These are phyloP conservation scores for Grallaria varia DNA, from an alignment of 2,113 vertebrate genomes.

Conservation along the genomic window DNA sequence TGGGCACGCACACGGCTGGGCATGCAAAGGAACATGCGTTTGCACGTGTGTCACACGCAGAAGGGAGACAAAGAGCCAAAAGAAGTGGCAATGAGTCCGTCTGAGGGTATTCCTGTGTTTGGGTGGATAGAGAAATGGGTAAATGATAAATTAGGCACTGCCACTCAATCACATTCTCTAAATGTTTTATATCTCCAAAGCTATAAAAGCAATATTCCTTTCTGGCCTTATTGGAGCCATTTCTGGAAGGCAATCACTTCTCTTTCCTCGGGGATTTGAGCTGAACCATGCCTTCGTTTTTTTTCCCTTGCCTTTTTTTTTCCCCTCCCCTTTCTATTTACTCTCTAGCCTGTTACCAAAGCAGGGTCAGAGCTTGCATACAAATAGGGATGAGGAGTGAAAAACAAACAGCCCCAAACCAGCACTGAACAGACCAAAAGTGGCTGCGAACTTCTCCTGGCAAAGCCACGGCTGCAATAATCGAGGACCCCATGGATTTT, in stretches of 20 bases:
- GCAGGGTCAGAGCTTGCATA: conserved; percentile 69
- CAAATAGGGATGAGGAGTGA: conserved; percentile 52
- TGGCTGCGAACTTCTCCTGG: background rate
- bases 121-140: conserved; percentile 17
- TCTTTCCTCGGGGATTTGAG: conserved; percentile 72
- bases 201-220: conserved; percentile 82
- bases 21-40: accelerated
- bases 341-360: conserved; percentile 63
- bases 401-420: background rate
- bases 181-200: conserved; percentile 81
- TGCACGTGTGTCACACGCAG: background rate
- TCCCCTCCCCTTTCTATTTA: conserved; percentile 67
- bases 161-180: conserved; percentile 78
- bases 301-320: background rate
- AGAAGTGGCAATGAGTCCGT: background rate
- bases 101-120: background rate
- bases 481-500: background rate
- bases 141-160: conserved; percentile 75
- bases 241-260: conserved; percentile 79
- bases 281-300: conserved; percentile 59
- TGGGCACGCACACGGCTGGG: background rate
- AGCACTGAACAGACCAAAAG: background rate
- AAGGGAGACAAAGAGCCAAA: background rate
- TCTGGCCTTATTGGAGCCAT: conserved; percentile 77
- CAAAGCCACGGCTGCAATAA: background rate